Base-by-base conservation (phyloP, 1,140 invertebrate species). In the Paraescarpia echinospica region DNA sequence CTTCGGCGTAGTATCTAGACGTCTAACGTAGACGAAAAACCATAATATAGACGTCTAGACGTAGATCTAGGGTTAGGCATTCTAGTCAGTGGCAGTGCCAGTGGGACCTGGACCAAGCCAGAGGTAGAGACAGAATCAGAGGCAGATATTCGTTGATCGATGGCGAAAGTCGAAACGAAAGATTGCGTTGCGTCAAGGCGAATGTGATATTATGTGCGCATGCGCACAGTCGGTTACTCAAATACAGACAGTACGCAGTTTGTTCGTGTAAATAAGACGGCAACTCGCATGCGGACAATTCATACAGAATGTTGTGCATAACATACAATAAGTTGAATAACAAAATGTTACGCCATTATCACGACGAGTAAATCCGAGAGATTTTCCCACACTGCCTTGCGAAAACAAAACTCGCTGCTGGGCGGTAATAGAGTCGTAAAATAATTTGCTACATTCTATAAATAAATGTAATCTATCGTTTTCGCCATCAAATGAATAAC, bases 311-410 rank as follows among this genome's bases (percentile, higher is more conserved):
- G 59, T 77, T 77, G 0, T 77, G 59, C 59, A 4, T n/a, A n/a
- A n/a, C n/a, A n/a, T n/a, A n/a, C 59, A 77, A 22, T 22, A 77
- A 41, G 12, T 77, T 14, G 59, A 77, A 77, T 31, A 77, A 77
- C 59, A 77, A 77, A 77, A 77, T 77, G 27, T 77, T 27, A 77
- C 22, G 14, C 27, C 8, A 51, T n/a, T n/a, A n/a, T 8, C 48
- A 77, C 59, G 27, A 77, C 59, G 59, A 18, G 22, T 31, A 31
- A 77, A 77, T 77, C 18, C 2, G 12, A 77, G 59, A 77, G 14
- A 77, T 77, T 77, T 77, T 77, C 59, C 59, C 59, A 77, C 59
- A 77, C 59, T 77, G 59, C 59, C 59, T 77, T 77, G 59, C 59
- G 59, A 77, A 77, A 77, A 77, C 59, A 77, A 77, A 77, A 77